Percentiles rank a stretch among this genome's conserved stretches.
These are phyloP conservation scores for Polymixis lichenea DNA, from an alignment of 2,888 invertebrate species.

Conservation along the genomic window DNA sequence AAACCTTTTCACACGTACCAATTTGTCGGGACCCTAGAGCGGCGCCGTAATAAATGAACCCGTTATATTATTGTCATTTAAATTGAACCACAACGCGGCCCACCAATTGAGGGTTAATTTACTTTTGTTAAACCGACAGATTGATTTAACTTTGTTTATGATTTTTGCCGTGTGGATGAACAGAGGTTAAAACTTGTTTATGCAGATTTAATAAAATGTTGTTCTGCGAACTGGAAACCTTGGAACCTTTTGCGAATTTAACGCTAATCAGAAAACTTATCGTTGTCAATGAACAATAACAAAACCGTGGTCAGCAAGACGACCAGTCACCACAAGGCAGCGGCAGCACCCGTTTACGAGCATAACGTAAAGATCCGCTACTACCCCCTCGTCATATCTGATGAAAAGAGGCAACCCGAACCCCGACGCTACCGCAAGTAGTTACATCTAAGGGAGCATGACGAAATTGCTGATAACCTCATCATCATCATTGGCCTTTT, in stretches of 20 bases:
- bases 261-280: not conserved
- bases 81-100: conserved; percentile 53
- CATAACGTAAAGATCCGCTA: too few relatives aligned
- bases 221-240: not conserved
- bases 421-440: too few relatives aligned
- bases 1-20: conserved; percentile 69
- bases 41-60: conserved; percentile 67
- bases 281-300: too few relatives aligned
- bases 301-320: too few relatives aligned
- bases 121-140: conserved; percentile 55
- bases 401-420: too few relatives aligned
- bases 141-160: conserved; percentile 60
- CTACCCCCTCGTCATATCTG: too few relatives aligned
- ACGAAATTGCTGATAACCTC: too few relatives aligned
- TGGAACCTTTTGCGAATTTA: not conserved
- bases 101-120: conserved; percentile 55
- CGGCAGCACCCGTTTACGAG: too few relatives aligned
- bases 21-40: conserved; percentile 65
- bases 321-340: too few relatives aligned
- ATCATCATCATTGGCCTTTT: too few relatives aligned
- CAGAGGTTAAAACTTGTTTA: conserved; percentile 10
- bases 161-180: conserved; percentile 41
- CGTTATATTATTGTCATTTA: conserved; percentile 70
- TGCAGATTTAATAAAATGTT: conserved; percentile 14
- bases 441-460: too few relatives aligned